Evolutionary conservation across 2,888 invertebrate species (phyloP).

Genomic region (Drosophila algonquin): DNA sequence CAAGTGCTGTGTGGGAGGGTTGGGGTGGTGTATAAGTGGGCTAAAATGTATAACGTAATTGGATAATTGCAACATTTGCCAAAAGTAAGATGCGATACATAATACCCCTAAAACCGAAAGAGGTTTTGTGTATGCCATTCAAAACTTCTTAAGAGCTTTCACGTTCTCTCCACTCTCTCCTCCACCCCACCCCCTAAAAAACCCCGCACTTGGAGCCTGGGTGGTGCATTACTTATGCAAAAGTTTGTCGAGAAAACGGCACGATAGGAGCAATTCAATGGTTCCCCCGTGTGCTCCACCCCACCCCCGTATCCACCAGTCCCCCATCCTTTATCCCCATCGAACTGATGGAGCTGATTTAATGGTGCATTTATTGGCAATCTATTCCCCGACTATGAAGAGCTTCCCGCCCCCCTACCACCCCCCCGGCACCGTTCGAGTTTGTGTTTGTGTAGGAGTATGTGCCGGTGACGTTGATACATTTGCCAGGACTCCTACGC

Average conservation of each 20-base stretch:
- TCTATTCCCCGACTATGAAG: constrained; percentile 67
- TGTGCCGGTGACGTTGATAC: constrained; percentile 64
- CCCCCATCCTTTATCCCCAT: background rate
- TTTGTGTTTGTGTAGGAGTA: no score
- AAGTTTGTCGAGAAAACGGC: constrained; percentile 50
- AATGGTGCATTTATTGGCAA: constrained; percentile 73
- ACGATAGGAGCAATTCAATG: constrained; percentile 16
- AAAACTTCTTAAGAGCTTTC: background rate
- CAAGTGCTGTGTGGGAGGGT: no score
- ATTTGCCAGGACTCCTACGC: constrained; percentile 48
- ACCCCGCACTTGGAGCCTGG: constrained; percentile 18
- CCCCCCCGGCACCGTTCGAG: no score
- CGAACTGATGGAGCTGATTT: constrained; percentile 57
- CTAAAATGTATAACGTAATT: background rate
- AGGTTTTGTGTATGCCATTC: background rate
- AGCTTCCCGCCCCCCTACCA: background rate
- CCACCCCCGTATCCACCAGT: background rate
- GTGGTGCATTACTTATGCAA: constrained; percentile 59
- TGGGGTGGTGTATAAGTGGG: no score
- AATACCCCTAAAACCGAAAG: background rate
- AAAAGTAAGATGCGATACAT: background rate
- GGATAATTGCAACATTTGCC: background rate
- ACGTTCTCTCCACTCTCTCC: no score
- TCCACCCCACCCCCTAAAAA: background rate
- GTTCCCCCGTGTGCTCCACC: background rate